These are phyloP conservation scores for Fregata magnificens DNA, from an alignment of 2,113 vertebrate species.

Conservation along the genomic window DNA sequence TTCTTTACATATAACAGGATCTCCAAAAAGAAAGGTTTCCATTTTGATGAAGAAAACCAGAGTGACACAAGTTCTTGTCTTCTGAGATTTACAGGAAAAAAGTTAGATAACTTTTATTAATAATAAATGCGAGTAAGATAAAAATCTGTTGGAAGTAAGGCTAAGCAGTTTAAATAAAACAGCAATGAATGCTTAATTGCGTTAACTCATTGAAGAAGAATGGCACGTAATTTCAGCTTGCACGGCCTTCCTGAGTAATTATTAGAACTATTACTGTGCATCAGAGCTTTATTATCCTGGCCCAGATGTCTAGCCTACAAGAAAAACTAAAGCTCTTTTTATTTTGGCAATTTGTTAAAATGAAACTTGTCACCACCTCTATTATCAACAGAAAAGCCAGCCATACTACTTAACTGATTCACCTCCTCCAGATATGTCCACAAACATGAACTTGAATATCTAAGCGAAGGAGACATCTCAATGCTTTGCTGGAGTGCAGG, in stretches of 20 bases:
- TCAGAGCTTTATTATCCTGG: background rate
- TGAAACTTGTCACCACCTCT: background rate
- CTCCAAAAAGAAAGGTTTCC: background rate
- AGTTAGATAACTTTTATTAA: background rate
- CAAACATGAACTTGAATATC: fast-evolving
- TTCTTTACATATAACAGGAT: background rate
- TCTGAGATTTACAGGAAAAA: background rate
- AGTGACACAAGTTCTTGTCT: background rate
- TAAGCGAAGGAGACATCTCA: background rate
- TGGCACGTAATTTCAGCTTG: background rate
- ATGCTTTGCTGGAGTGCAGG: background rate
- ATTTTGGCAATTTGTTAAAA: background rate
- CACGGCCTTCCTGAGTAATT: background rate
- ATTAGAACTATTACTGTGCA: background rate
- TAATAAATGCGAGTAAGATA: background rate
- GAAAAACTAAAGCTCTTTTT: background rate
- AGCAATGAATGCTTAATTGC: background rate
- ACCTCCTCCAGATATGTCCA: background rate
- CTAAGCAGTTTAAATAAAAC: background rate
- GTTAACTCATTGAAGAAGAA: background rate
- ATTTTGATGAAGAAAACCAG: background rate
- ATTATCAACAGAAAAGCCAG: background rate
- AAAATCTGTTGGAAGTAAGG: background rate
- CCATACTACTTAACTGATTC: background rate
- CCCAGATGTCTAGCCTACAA: background rate